Evolutionary conservation across 2,888 invertebrate species (phyloP).

Genomic region (Agrotis exclamationis): DNA sequence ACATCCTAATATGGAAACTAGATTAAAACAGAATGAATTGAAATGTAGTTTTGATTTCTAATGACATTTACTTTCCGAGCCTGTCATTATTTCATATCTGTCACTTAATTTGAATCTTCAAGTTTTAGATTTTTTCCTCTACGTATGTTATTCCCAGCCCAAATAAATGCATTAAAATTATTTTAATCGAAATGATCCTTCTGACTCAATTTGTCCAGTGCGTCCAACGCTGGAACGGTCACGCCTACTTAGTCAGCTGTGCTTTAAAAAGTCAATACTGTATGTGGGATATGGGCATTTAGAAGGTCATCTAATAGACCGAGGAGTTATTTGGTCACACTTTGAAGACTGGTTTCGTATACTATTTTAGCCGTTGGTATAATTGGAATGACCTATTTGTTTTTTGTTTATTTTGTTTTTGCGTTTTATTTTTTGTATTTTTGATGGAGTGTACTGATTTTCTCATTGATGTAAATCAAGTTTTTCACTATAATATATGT

Average conservation of each 20-base stretch:
- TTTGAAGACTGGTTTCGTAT: constrained; percentile 11
- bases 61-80: too few species aligned
- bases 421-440: too few species aligned
- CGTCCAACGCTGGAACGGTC: constrained; percentile 36
- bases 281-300: constrained; percentile 50
- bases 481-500: background rate
- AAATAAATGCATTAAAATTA: too few species aligned
- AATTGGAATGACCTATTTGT: too few species aligned
- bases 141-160: too few species aligned
- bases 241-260: constrained; percentile 59
- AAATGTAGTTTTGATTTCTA: too few species aligned
- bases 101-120: too few species aligned
- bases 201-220: background rate
- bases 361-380: background rate
- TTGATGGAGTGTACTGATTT: background rate
- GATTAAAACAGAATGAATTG: too few species aligned
- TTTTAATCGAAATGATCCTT: constrained; percentile 20
- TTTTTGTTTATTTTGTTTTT: too few species aligned
- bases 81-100: too few species aligned
- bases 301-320: constrained; percentile 49
- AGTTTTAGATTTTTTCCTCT: too few species aligned
- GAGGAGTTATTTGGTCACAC: constrained; percentile 35
- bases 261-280: constrained; percentile 53
- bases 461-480: background rate
- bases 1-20: too few species aligned